Percentiles rank a stretch among this genome's conserved stretches.
These are phyloP conservation scores for Chaitophorus viminalis DNA, from an alignment of 2,888 invertebrate genomes.

Conservation along the genomic window DNA sequence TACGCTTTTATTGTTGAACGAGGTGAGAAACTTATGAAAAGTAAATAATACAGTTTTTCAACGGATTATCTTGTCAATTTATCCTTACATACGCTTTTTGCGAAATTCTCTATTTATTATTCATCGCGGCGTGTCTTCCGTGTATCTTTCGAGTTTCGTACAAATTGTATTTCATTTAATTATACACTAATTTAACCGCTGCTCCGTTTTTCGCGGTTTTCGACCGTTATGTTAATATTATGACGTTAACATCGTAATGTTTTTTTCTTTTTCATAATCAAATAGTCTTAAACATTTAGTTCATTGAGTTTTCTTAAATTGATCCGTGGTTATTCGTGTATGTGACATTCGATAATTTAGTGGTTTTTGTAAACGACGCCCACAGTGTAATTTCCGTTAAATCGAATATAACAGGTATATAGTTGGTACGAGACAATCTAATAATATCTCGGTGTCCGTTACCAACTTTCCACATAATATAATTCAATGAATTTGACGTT, in stretches of 20 bases:
- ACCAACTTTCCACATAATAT: too few relatives aligned
- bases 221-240: background rate
- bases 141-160: background rate
- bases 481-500: too few relatives aligned
- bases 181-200: background rate
- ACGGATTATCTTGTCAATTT: background rate
- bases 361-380: background rate
- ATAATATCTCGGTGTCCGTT: too few relatives aligned
- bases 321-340: background rate
- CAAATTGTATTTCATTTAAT: background rate
- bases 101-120: background rate
- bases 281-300: background rate
- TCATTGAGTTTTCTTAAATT: background rate
- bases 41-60: background rate
- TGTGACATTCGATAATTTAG: background rate
- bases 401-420: too few relatives aligned
- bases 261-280: background rate
- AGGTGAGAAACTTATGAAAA: background rate
- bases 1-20: background rate
- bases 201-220: background rate
- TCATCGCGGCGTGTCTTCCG: too few relatives aligned
- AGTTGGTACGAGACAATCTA: too few relatives aligned
- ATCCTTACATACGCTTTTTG: background rate
- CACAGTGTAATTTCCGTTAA: too few relatives aligned
- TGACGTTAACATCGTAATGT: too few relatives aligned